These are phyloP conservation scores for Archips xylosteana DNA, from an alignment of 2,888 invertebrate genomes.

Conservation along the genomic window DNA sequence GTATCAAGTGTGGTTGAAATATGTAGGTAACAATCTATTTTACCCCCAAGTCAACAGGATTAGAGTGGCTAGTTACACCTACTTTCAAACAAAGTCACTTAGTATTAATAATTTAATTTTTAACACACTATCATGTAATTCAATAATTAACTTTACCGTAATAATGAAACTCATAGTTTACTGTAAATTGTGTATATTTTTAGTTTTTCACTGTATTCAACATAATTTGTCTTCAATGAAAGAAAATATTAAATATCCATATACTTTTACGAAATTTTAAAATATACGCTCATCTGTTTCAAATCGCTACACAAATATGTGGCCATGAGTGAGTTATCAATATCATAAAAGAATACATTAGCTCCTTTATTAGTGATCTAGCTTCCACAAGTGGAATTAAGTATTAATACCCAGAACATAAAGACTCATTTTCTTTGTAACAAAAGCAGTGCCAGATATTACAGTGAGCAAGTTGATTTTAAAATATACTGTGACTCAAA, in stretches of 20 bases:
- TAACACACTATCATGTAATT: neutral
- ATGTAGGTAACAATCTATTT: too few relatives aligned
- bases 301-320: neutral
- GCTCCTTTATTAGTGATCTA: slow-evolving; percentile 4
- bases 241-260: neutral
- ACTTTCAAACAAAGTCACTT: too few relatives aligned
- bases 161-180: neutral
- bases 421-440: slow-evolving; percentile 8
- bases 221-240: neutral
- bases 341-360: slow-evolving; percentile 24
- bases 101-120: neutral
- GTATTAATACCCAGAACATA: slow-evolving; percentile 14
- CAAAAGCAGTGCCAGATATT: neutral
- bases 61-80: too few relatives aligned
- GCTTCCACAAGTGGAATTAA: slow-evolving; percentile 14
- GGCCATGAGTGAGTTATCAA: slow-evolving; percentile 1
- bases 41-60: too few relatives aligned
- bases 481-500: neutral
- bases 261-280: neutral
- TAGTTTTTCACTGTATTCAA: neutral
- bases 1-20: too few relatives aligned
- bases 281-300: neutral
- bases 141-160: neutral
- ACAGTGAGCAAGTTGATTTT: slow-evolving; percentile 10
- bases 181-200: neutral